phyloP scores from a whole-genome alignment of 2,888 invertebrate species.

The Caenorhabditis sp. region DNA sequence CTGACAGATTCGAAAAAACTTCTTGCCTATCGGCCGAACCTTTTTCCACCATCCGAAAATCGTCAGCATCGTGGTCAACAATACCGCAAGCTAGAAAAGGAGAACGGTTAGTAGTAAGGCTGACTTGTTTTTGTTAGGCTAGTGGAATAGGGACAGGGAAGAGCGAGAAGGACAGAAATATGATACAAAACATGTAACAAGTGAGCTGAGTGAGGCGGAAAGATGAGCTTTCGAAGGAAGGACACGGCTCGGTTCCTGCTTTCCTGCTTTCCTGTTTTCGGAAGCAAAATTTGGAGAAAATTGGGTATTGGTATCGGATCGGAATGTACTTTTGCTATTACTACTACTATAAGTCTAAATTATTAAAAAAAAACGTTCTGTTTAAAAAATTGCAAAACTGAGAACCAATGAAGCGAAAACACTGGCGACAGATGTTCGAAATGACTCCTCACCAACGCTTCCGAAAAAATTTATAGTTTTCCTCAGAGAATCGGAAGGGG shows the following conservation, averaged over 20 bases:
- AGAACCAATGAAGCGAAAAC: neutral
- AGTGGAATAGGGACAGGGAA: too few species aligned
- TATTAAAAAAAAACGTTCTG: too few species aligned
- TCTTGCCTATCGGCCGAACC: constrained; percentile 24
- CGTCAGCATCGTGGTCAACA: constrained; percentile 15
- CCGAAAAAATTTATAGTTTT: constrained; percentile 2
- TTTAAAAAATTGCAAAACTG: too few species aligned
- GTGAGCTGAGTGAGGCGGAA: constrained; percentile 22
- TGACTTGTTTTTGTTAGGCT: neutral
- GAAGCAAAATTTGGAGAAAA: neutral
- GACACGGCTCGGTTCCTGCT: neutral
- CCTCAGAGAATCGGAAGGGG: too few species aligned
- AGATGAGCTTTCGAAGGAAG: constrained; percentile 6
- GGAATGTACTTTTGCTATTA: too few species aligned
- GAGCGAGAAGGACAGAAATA: constrained; percentile 22
- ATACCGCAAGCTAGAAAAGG: constrained; percentile 37
- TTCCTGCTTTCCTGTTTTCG: too few species aligned
- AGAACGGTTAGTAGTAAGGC: neutral
- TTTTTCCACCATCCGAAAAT: constrained; percentile 27
- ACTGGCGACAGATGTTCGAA: constrained; percentile 45
- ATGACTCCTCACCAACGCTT: neutral
- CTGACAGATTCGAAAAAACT: neutral
- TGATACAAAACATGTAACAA: constrained; percentile 43
- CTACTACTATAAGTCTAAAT: too few species aligned
- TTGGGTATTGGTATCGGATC: too few species aligned